Evolutionary conservation across 1,140 invertebrate species (phyloP), one percentile per base, ranked within the genome.

Genomic region (Panulirus ornatus): DNA sequence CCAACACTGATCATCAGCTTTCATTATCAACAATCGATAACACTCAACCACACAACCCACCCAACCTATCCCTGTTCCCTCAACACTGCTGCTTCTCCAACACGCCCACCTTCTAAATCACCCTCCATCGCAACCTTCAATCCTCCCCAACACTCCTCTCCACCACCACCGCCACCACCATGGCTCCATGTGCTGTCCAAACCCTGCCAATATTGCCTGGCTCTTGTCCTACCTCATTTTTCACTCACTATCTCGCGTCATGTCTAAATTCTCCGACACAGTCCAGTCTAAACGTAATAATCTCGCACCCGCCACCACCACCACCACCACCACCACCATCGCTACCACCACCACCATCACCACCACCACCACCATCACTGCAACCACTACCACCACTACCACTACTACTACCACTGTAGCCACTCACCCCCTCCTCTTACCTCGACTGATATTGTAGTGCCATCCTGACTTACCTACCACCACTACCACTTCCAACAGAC

Each of bases 261-360:
- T 75, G 84, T 86, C 84, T 75, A 78, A 86, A 86, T 86, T 86
- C 84, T 86, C 84, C 73, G n/a, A 75, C 71, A 78, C 51, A 22
- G 44, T 38, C 73, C 27, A 76, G 47, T 75, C 84, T 86, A 30
- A 58, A 40, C 54, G 58, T 42, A 47, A 84, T 70, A 84, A 44
- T 44, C 84, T 58, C 51, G n/a, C 73, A n/a, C 27, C 71, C 47
- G 78, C 44, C 38, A 42, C 71, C 51, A 47, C 70, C 30, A 16
- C 22, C 5, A 19, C 54, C 3, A 0, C 54, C 22, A 19, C 19
- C 54, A 16, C 19, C 19, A 58, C 54, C 22, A 58, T 2, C 6
- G 16, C 6, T 16, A 40, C 19, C 16, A 40, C 42, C 19, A 19
- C 6, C 73, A 42, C 6, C 19, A 19, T 40, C 34, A 16, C n/a